Percentiles rank a stretch among this genome's conserved stretches.
phyloP scores from a whole-genome alignment of 2,797 vertebrate species.

The Salmo trutta region DNA sequence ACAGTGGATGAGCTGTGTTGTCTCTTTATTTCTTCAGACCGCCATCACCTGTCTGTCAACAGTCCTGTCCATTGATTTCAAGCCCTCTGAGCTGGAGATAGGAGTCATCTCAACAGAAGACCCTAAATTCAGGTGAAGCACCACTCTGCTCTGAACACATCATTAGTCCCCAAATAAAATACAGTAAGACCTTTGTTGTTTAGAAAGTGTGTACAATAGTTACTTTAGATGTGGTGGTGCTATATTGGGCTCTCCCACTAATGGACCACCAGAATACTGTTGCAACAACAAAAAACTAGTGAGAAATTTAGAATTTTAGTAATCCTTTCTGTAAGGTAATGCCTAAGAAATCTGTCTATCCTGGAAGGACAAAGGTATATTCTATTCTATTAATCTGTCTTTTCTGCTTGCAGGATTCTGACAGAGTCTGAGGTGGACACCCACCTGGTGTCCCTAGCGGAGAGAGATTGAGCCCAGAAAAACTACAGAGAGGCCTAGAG shows the following conservation, averaged over 20 bases:
- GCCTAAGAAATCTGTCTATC: too few relatives aligned
- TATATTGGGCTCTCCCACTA: not conserved
- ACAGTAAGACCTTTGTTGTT: not conserved
- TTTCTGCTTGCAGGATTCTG: conserved; percentile 84
- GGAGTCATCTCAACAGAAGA: conserved; percentile 90
- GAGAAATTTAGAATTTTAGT: not conserved
- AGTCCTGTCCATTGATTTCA: conserved; percentile 96
- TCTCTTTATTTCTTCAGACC: conserved; percentile 72
- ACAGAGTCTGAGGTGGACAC: conserved; percentile 90
- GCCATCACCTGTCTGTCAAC: conserved; percentile 94
- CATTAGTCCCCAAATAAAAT: not conserved
- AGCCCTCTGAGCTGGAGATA: conserved; percentile 94
- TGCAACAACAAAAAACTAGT: not conserved
- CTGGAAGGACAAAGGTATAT: too few relatives aligned
- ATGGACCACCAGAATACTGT: not conserved
- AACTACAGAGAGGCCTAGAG: conserved; percentile 1
- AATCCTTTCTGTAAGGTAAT: too few relatives aligned
- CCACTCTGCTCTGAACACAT: not conserved
- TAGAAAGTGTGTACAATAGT: not conserved
- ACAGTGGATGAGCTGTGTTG: not conserved
- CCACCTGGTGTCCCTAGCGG: conserved; percentile 92
- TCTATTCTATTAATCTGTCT: not conserved
- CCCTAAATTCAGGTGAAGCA: conserved; percentile 89
- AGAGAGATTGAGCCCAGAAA: conserved; percentile 85
- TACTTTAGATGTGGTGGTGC: not conserved